phyloP scores from a whole-genome alignment of 2,797 vertebrate species.

The Poeciliopsis infans region DNA sequence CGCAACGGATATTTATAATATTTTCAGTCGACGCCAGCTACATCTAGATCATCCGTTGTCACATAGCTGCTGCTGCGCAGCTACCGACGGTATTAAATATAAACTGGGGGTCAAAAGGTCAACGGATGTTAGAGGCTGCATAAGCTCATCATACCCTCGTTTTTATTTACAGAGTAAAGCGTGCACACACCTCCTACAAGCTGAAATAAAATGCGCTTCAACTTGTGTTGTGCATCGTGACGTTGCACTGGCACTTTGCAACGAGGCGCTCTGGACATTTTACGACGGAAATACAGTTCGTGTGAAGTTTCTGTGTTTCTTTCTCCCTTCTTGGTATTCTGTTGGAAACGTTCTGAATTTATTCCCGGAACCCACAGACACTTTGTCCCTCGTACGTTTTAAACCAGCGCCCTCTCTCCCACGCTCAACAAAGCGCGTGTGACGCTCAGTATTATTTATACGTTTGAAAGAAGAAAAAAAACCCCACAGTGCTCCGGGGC shows the following conservation, averaged over 20 bases:
- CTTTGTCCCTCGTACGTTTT: too few relatives aligned
- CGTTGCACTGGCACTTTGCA: neutral
- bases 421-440: conserved; percentile 5
- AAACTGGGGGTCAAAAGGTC: conserved; percentile 34
- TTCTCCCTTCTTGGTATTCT: neutral
- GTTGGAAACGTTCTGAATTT: neutral
- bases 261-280: neutral
- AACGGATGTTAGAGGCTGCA: conserved; percentile 2
- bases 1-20: neutral
- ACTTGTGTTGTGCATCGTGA: neutral
- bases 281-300: neutral
- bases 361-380: neutral
- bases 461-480: conserved; percentile 22
- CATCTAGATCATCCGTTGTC: conserved; percentile 45
- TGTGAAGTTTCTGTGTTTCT: too few relatives aligned
- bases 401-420: too few relatives aligned
- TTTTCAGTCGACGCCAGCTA: neutral
- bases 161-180: conserved; percentile 6
- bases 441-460: conserved; percentile 59
- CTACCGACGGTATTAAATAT: conserved; percentile 41
- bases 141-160: neutral
- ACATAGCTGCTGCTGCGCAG: conserved; percentile 39
- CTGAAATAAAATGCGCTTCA: neutral
- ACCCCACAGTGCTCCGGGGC: conserved; percentile 44
- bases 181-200: conserved; percentile 7